These are phyloP conservation scores for Lacerta agilis DNA, from an alignment of 2,797 vertebrate genomes.

Conservation along the genomic window DNA sequence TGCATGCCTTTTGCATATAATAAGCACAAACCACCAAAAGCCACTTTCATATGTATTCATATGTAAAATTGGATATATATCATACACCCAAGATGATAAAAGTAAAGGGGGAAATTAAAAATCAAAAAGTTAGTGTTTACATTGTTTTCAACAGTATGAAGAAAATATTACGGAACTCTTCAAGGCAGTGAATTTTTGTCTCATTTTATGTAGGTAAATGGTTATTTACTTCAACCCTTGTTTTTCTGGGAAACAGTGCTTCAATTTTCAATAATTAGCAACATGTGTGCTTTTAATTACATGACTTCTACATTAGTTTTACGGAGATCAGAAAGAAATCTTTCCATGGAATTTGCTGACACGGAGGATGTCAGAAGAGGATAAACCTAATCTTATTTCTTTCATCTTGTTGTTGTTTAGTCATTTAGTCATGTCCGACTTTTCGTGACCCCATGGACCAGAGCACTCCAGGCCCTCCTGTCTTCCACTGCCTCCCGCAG, in stretches of 20 bases:
- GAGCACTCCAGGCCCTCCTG: too few species aligned
- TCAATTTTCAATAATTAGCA: slow-evolving; percentile 58
- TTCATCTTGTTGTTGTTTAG: background rate
- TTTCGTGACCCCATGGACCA: too few species aligned
- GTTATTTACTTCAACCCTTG: slow-evolving; percentile 50
- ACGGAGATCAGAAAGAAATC: slow-evolving; percentile 57
- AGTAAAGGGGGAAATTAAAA: background rate
- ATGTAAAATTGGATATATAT: background rate
- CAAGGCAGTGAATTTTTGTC: slow-evolving; percentile 15
- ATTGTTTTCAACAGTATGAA: slow-evolving; percentile 1
- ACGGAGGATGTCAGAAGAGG: slow-evolving; percentile 65
- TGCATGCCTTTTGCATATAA: background rate
- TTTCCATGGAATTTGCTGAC: slow-evolving; percentile 67
- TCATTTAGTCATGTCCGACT: too few species aligned
- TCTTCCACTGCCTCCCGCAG: too few species aligned
- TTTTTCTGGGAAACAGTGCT: slow-evolving; percentile 52
- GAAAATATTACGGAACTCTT: background rate
- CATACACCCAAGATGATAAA: too few species aligned
- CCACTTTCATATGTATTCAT: background rate
- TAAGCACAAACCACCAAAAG: background rate
- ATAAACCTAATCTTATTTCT: slow-evolving; percentile 43
- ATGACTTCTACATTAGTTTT: slow-evolving; percentile 58
- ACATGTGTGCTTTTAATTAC: slow-evolving; percentile 55
- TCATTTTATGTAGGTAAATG: slow-evolving; percentile 40
- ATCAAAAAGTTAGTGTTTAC: too few species aligned